Evolutionary conservation across 92 coral and sea anemone genomes (phyloP).

Genomic region (Porites rus): DNA sequence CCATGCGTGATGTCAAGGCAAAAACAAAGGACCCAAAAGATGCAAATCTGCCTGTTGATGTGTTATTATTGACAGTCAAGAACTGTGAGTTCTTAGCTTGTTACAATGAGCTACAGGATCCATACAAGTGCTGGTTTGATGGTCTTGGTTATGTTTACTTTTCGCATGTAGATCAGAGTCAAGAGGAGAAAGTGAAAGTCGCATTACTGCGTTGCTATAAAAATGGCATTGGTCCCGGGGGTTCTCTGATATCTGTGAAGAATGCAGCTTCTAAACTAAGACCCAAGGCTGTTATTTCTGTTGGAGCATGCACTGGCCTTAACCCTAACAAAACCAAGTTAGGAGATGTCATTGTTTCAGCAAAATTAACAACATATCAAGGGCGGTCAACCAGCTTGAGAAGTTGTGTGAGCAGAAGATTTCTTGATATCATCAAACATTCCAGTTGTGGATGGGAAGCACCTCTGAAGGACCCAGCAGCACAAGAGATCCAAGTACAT

Average conservation of each 20-base stretch:
- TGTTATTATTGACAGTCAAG: background rate
- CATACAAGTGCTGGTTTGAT: background rate
- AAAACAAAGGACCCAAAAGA: background rate
- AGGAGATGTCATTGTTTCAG: conserved; percentile 2
- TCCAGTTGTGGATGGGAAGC: background rate
- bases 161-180: background rate
- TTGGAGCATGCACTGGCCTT: background rate
- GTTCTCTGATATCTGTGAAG: background rate
- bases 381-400: background rate
- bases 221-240: background rate
- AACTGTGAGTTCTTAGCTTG: background rate
- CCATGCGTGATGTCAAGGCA: background rate
- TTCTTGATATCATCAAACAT: background rate
- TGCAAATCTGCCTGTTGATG: background rate
- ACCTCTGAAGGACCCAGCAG: background rate
- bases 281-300: conserved; percentile 4
- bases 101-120: background rate
- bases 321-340: background rate
- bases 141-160: conserved; percentile 2
- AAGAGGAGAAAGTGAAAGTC: background rate
- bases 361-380: background rate
- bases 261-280: background rate
- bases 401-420: background rate
- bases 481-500: background rate
- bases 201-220: background rate